Percentiles rank a stretch among this genome's conserved stretches.
Conservation (phyloP, 2,113 vertebrate genomes). For the Erythrocercus mccallii region DNA sequence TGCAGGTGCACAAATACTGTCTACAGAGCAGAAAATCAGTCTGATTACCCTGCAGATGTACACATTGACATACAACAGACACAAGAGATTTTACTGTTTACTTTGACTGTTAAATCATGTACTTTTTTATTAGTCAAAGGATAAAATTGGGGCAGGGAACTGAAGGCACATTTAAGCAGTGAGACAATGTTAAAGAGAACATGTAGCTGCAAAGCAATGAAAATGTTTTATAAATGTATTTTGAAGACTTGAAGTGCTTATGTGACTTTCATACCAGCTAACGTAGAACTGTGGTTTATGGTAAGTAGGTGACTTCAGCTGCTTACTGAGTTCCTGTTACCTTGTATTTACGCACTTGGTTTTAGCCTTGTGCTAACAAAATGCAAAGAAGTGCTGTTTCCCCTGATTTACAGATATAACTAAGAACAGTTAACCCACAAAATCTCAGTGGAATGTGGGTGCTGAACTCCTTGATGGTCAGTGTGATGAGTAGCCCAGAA, state of each 20-base stretch:
- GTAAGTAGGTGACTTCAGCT: neutral
- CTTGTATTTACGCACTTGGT: neutral
- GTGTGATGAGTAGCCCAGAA: neutral
- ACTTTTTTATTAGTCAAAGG: neutral
- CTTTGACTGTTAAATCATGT: neutral
- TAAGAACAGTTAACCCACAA: neutral
- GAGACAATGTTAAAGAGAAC: neutral
- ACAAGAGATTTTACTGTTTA: neutral
- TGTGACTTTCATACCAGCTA: neutral
- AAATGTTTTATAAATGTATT: neutral
- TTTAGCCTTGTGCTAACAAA: neutral
- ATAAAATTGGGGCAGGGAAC: neutral
- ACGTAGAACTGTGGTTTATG: neutral
- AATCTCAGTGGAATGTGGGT: neutral
- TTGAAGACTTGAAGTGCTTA: neutral
- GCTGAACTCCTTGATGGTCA: neutral
- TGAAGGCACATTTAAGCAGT: neutral
- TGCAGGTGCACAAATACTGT: neutral
- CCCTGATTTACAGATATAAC: neutral
- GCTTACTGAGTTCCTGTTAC: neutral
- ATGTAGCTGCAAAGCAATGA: neutral
- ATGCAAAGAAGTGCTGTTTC: neutral
- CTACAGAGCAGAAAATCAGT: neutral
- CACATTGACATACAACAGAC: neutral
- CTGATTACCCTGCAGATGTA: neutral